Evolutionary conservation across 2,888 invertebrate genomes (phyloP).

Genomic region (Hypomecis atomaria): DNA sequence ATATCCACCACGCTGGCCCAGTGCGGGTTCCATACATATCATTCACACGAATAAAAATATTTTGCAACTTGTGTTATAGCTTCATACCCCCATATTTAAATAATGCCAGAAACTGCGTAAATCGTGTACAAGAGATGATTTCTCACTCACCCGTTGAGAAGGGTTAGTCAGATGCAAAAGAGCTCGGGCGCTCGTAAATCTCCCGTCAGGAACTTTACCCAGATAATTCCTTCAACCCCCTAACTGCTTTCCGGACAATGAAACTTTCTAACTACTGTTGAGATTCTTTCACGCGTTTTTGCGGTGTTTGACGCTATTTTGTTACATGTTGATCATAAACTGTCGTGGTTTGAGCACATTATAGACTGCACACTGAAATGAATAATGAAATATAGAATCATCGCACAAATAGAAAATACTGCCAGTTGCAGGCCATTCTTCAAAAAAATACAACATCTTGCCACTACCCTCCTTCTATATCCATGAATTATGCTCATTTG

Average conservation of each 20-base stretch:
- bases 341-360: too few species aligned
- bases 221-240: constrained; percentile 21
- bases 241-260: constrained; percentile 17
- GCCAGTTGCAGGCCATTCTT: too few species aligned
- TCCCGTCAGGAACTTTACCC: constrained; percentile 11
- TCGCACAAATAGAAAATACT: too few species aligned
- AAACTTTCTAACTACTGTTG: constrained; percentile 12
- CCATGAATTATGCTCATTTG: too few species aligned
- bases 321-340: background rate
- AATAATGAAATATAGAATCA: too few species aligned
- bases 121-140: background rate
- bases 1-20: too few species aligned
- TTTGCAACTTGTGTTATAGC: too few species aligned
- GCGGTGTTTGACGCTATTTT: background rate
- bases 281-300: constrained; percentile 6
- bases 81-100: background rate
- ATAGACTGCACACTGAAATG: too few species aligned
- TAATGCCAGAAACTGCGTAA: background rate
- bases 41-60: too few species aligned
- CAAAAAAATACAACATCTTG: too few species aligned
- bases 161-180: constrained; percentile 27
- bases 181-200: constrained; percentile 20
- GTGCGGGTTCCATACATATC: too few species aligned
- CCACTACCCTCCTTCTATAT: too few species aligned
- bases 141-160: constrained; percentile 14